phyloP scores from a whole-genome alignment of 2,113 vertebrate species.

The Tetrao urogallus region DNA sequence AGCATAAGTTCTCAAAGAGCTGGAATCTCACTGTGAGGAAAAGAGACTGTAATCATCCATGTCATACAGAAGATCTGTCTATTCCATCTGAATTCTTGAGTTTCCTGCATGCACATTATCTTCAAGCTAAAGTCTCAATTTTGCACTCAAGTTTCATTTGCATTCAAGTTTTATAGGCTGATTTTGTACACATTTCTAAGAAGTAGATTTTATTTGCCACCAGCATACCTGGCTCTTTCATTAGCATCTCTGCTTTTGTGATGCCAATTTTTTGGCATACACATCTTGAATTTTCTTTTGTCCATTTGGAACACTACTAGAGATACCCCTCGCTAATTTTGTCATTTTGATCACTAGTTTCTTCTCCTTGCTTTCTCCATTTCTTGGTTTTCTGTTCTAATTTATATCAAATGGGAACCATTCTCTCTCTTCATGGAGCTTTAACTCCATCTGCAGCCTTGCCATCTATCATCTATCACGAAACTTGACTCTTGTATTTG shows the following conservation, averaged over 20 bases:
- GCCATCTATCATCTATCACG: too few species aligned
- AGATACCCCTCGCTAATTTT: background rate
- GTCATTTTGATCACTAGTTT: background rate
- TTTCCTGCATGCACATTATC: background rate
- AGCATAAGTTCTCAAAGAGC: background rate
- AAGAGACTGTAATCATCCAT: background rate
- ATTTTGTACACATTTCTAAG: background rate
- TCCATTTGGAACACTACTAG: accelerated
- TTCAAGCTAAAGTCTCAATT: background rate
- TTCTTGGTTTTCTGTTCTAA: background rate
- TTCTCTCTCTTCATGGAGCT: too few species aligned
- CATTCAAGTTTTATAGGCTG: background rate
- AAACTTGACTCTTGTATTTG: too few species aligned
- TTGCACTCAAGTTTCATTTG: background rate
- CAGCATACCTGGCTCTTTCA: background rate
- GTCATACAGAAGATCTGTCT: background rate
- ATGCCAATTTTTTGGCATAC: accelerated
- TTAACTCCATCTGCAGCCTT: too few species aligned
- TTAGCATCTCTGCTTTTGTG: background rate
- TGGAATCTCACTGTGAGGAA: background rate
- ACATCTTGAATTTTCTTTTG: background rate
- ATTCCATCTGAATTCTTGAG: background rate
- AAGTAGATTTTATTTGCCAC: background rate
- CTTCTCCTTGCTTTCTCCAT: background rate
- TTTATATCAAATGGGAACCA: background rate